Base-by-base conservation (phyloP, 2,888 invertebrate genomes). In the Leistus spinibarbis region DNA sequence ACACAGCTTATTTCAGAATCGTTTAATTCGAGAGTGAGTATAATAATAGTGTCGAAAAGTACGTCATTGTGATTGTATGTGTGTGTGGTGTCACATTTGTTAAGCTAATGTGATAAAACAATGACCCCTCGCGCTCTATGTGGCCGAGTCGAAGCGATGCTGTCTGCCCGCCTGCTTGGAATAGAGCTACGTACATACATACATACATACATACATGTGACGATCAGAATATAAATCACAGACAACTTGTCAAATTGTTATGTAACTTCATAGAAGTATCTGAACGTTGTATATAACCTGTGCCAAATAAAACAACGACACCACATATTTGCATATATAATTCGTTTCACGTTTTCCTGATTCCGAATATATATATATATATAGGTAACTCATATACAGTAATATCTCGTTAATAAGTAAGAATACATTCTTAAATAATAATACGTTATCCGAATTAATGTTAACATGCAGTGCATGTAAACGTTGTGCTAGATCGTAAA, bases 31-130 rank as follows among this genome's bases (percentile, higher is more conserved):
- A 65, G 56, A 72, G 66, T 65, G 66, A 66, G 27, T 65, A 72
- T 24, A 71, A 71, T n/a, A 40, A 40, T 40, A 40, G 13, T 40
- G 40, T 72, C 27, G 65, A 65, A 66, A 65, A 66, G 66, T 66
- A 65, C 72, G 72, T 72, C 72, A 72, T 72, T 56, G 54, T n/a
- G n/a, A n/a, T n/a, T n/a, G n/a, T n/a, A n/a, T n/a, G n/a, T n/a
- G n/a, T 40, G 22, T 40, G 40, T 10, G 40, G 40, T 23, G 70
- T 62, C 56, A 57, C 66, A 60, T 72, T 72, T 72, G 72, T 72
- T 66, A 72, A 24, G 54, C 65, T 57, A 72, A 72, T 72, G 72
- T 22, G 71, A 63, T 71, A 56, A 66, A 66, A 72, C 72, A 72
- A 72, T 72, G 72, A 72, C 72, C 72, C 57, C 65, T 72, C 57